Base-by-base conservation (phyloP, 2,797 vertebrate genomes). In the Spea hammondii region DNA sequence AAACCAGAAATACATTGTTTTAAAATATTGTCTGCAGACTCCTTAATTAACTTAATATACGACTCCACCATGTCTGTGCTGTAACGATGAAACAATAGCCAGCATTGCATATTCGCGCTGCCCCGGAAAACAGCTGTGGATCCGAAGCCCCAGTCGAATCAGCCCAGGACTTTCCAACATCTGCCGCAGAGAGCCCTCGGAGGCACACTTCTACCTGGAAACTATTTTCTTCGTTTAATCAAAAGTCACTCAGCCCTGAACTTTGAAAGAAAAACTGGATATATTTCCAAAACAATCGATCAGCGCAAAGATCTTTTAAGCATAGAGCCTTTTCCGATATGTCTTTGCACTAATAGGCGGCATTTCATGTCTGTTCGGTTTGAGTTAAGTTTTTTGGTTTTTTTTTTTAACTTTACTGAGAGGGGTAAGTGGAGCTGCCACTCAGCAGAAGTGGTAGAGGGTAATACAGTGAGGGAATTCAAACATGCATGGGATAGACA, bases 41-140 rank as follows among this genome's bases (percentile, higher is more conserved):
- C 11, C 68, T 66, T 70, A 75, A 65, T 76, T 76, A 68, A 81
- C 76, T 72, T 55, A 66, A 62, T 69, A 48, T 75, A 72, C 53
- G 78, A 70, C 78, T 79, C 78, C 78, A 44, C 62, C 62, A 9
- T 81, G 79, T 81, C 79, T 81, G 79, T 60, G 60, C 57, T 71
- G 49, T 76, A 76, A 81, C 76, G 57, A 72, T 64, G 76, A 66
- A 81, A 81, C 79, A 81, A 76, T 81, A 70, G 59, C 55, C 51
- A 59, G 72, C 72, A 76, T 67, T 66, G 70, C 62, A 72, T 76
- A 51, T 69, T 17, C 67, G 49, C 69, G 54, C 71, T 76, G 79
- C 67, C 67, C 74, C 55, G 65, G 49, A 68, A 69, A 32, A 64
- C 54, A 50, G 17, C 48, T 46, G n/a, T 47, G 12, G 14, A 66